Evolutionary conservation across 2,888 invertebrate genomes (phyloP).

Genomic region (Pristionchus entomophagus): DNA sequence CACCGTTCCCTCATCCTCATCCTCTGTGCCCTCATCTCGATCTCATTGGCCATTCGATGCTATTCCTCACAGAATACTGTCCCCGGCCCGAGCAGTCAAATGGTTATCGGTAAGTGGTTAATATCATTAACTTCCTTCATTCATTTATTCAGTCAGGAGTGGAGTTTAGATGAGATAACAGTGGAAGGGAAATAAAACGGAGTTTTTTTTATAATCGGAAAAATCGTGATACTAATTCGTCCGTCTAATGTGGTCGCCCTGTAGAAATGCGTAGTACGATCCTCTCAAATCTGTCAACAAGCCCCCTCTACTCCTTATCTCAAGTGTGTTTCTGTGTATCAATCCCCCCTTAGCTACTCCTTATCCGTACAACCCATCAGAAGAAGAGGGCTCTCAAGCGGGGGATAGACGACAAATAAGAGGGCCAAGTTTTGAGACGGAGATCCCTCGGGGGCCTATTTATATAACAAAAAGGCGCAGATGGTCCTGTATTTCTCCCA

Average conservation of each 20-base stretch:
- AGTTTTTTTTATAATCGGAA: no score
- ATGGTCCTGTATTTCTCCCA: no score
- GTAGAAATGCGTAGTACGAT: background rate
- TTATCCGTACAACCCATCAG: conserved; percentile 27
- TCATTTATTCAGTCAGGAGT: no score
- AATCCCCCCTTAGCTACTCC: conserved; percentile 15
- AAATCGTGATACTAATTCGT: no score
- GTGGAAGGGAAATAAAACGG: no score
- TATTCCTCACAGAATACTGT: conserved; percentile 34
- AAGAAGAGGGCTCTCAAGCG: background rate
- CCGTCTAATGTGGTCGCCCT: no score
- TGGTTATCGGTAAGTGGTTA: conserved; percentile 43
- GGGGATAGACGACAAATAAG: background rate
- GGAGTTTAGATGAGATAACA: no score
- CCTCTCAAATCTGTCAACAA: conserved; percentile 30
- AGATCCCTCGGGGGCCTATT: background rate
- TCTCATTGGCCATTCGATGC: conserved; percentile 81
- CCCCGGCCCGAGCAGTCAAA: conserved; percentile 7
- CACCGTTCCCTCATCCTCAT: background rate
- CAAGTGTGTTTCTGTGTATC: conserved; percentile 33
- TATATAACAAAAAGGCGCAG: no score
- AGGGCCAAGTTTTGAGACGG: background rate
- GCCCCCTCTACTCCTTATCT: background rate
- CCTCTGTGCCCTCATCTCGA: conserved; percentile 86
- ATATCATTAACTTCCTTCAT: no score